A percentile compares a stretch with the other conserved stretches of the same genome.
These are phyloP conservation scores for Festucalex cinctus DNA, from an alignment of 2,113 vertebrate species.

Conservation along the genomic window DNA sequence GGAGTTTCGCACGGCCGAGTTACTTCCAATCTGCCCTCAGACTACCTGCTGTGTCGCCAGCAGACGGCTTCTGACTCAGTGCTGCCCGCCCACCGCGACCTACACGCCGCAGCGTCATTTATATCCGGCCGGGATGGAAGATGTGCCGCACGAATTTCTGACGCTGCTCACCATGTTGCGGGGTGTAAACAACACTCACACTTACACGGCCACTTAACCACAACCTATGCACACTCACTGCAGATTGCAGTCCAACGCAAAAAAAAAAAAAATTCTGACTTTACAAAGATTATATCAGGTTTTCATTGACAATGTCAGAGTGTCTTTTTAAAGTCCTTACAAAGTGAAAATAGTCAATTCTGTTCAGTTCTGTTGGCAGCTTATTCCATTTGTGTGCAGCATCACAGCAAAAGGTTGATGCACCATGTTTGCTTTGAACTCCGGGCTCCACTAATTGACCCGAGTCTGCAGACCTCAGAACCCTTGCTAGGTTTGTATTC, in stretches of 20 bases:
- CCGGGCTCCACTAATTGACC: no score
- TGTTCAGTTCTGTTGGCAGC: no score
- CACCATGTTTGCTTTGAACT: no score
- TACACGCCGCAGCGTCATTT: slow-evolving; percentile 55
- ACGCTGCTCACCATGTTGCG: not conserved
- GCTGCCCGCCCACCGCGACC: slow-evolving; percentile 52
- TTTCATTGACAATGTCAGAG: not conserved
- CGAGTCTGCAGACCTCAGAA: no score
- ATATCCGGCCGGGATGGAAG: slow-evolving; percentile 48
- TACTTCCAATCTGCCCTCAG: slow-evolving; percentile 64
- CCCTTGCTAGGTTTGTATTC: no score
- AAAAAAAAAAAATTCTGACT: not conserved
- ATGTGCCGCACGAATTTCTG: slow-evolving; percentile 27
- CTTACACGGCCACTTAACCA: slow-evolving; percentile 7
- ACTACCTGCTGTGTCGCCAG: slow-evolving; percentile 72
- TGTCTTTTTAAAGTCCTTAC: no score
- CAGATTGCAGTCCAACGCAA: not conserved
- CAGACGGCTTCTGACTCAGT: slow-evolving; percentile 64
- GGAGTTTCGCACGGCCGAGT: slow-evolving; percentile 52
- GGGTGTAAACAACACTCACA: not conserved
- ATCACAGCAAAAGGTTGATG: no score
- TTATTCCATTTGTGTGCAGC: no score
- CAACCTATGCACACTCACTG: not conserved
- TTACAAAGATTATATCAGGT: not conserved
- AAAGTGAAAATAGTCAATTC: no score